Conservation (phyloP, 2,888 invertebrate genomes). For the Anagyrus pseudococci region DNA sequence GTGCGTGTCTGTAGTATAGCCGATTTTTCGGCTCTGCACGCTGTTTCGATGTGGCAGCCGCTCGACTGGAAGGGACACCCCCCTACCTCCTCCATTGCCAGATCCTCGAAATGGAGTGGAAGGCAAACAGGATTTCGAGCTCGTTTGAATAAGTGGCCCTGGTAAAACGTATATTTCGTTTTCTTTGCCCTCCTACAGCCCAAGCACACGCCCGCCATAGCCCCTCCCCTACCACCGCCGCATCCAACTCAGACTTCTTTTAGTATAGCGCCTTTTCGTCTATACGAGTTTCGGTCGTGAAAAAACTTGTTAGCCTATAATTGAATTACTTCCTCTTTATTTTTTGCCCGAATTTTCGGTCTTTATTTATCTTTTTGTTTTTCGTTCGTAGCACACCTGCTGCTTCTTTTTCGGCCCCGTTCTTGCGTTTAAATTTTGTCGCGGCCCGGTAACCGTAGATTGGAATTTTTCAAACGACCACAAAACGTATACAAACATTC, state of each 20-base stretch:
- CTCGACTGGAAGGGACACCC: background rate
- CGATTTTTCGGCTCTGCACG: background rate
- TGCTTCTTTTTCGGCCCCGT: too few relatives aligned
- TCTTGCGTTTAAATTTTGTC: too few relatives aligned
- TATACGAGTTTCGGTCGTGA: too few relatives aligned
- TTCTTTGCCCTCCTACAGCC: background rate
- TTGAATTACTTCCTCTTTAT: too few relatives aligned
- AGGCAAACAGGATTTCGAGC: background rate
- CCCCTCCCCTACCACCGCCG: background rate
- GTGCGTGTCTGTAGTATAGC: background rate
- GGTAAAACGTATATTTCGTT: background rate
- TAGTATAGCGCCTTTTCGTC: background rate
- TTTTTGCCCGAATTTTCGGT: background rate
- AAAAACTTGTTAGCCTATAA: too few relatives aligned
- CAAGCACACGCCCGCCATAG: background rate
- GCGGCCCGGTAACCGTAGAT: too few relatives aligned
- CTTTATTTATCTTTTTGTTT: too few relatives aligned
- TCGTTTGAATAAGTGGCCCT: background rate
- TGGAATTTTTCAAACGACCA: too few relatives aligned
- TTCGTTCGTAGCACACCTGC: too few relatives aligned
- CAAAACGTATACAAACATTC: too few relatives aligned
- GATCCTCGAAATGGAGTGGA: background rate
- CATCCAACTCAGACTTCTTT: background rate
- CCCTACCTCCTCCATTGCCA: too few relatives aligned
- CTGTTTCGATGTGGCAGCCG: background rate